Evolutionary conservation across 2,888 invertebrate species (phyloP).

Genomic region (Synergus laeviventris): DNA sequence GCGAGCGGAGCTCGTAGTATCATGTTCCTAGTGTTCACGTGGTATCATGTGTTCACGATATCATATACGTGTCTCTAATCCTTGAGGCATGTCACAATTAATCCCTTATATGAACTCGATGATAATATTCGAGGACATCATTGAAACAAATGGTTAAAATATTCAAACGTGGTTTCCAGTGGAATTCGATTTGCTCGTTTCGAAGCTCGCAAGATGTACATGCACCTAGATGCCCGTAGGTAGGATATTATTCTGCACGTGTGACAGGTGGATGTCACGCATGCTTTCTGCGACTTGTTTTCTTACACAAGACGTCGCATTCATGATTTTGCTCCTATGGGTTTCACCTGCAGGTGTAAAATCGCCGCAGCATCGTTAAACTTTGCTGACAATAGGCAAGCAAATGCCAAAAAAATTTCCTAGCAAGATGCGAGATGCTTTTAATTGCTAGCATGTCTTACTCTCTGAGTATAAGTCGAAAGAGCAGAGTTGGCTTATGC

Average conservation of each 20-base stretch:
- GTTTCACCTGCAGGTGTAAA: slow-evolving; percentile 34
- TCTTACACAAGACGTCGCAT: slow-evolving; percentile 27
- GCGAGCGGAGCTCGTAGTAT: background rate
- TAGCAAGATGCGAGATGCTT: no score
- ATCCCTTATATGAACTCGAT: slow-evolving; percentile 27
- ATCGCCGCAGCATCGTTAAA: background rate
- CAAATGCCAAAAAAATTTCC: background rate
- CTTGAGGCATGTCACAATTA: slow-evolving; percentile 29
- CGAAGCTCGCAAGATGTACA: slow-evolving; percentile 2
- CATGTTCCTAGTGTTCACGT: background rate
- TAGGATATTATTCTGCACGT: slow-evolving; percentile 26
- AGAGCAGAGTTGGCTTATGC: background rate
- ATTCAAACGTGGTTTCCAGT: slow-evolving; percentile 31
- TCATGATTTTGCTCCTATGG: slow-evolving; percentile 14
- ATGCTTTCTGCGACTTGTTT: slow-evolving; percentile 36
- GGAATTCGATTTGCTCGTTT: slow-evolving; percentile 26
- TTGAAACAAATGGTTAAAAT: slow-evolving; percentile 36
- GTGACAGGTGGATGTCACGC: slow-evolving; percentile 37
- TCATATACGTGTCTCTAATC: slow-evolving; percentile 7
- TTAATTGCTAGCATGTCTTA: background rate
- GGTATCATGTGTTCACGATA: background rate
- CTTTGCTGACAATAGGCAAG: background rate
- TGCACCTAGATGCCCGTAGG: slow-evolving; percentile 26
- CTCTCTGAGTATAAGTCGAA: background rate
- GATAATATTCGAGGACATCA: slow-evolving; percentile 37